Conservation (phyloP, 2,113 vertebrate species). For the rabbit (Oryctolagus cuniculus) region mOryCun1.1 NC_091433.1:116107501-116108000, state of each 20-base stretch:
- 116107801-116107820: neutral
- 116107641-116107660: neutral
- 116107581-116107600: neutral
- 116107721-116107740: neutral
- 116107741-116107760: neutral
- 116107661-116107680: neutral
- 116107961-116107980: no score
- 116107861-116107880: neutral
- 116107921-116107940: no score
- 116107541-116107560: neutral
- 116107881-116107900: no score
- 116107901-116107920: no score
- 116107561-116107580: neutral
- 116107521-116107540: neutral
- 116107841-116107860: conserved; percentile 33
- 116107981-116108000: no score
- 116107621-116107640: neutral
- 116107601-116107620: neutral
- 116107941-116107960: no score
- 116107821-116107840: neutral
- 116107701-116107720: neutral
- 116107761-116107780: neutral
- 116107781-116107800: neutral
- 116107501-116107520: neutral
- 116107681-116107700: neutral